phyloP scores from a whole-genome alignment of 35 echinoderm and acorn worm genomes.

The Ophiothrix spiculata region DNA sequence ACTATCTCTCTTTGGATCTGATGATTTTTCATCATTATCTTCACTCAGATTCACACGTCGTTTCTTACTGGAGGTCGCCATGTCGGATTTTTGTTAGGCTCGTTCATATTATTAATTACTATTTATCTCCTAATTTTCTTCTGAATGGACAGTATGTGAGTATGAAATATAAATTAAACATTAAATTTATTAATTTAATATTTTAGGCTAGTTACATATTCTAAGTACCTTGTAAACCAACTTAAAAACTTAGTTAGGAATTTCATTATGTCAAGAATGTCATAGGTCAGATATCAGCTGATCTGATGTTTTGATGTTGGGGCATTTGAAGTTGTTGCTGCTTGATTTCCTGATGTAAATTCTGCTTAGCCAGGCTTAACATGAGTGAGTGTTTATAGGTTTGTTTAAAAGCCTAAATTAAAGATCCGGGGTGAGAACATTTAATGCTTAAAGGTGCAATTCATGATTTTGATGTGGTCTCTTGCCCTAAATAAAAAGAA shows the following conservation, averaged over 20 bases:
- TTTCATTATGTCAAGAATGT: neutral
- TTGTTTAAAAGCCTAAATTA: no score
- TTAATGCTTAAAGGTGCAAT: no score
- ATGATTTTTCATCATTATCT: neutral
- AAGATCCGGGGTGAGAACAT: no score
- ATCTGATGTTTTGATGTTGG: no score
- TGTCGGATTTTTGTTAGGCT: slow-evolving; percentile 38
- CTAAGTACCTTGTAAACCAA: neutral
- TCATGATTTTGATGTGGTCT: no score
- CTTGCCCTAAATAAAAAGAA: no score
- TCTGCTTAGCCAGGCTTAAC: no score
- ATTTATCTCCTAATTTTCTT: neutral
- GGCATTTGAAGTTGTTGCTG: no score
- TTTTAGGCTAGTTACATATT: neutral
- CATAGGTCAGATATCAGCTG: neutral
- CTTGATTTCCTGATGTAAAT: no score
- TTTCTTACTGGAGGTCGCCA: slow-evolving; percentile 77
- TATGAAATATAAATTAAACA: neutral
- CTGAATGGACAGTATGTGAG: neutral
- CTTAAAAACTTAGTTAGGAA: neutral
- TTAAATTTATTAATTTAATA: no score
- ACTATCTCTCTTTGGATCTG: neutral
- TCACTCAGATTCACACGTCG: slow-evolving; percentile 44
- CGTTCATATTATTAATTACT: slow-evolving; percentile 24
- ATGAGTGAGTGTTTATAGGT: no score